Evolutionary conservation across 2,888 invertebrate genomes (phyloP).

Genomic region (Nemoura dubitans): DNA sequence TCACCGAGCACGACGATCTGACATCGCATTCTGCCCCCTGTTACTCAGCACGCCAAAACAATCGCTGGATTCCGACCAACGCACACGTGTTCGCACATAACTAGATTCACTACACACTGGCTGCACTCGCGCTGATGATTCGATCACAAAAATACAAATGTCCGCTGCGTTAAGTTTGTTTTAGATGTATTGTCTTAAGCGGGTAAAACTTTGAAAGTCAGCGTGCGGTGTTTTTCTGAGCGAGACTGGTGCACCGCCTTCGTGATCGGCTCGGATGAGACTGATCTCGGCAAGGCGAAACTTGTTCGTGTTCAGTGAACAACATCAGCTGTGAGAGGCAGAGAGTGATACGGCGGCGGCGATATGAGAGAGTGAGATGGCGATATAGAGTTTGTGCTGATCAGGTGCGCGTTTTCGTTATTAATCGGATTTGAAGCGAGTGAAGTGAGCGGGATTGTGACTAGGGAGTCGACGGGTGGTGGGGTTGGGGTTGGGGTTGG

Average conservation of each 20-base stretch:
- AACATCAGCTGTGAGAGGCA: neutral
- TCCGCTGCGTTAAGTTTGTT: no score
- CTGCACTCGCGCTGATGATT: neutral
- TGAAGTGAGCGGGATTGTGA: neutral
- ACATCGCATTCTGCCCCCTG: neutral
- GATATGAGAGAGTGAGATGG: neutral
- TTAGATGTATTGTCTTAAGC: no score
- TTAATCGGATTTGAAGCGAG: neutral
- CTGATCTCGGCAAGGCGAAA: neutral
- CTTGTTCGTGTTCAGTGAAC: neutral
- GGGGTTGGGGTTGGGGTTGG: neutral
- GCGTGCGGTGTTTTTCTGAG: no score
- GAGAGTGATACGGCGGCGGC: neutral
- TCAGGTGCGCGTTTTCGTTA: neutral
- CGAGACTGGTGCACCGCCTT: neutral
- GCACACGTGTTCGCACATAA: neutral
- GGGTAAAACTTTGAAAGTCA: no score
- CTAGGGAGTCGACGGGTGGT: neutral
- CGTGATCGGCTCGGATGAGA: neutral
- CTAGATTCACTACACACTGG: neutral
- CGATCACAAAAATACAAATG: neutral
- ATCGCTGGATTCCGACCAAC: conserved; percentile 19
- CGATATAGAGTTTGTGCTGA: neutral
- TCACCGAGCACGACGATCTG: neutral
- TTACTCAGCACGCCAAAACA: conserved; percentile 1